Evolutionary conservation across 2,113 vertebrate species (phyloP), one percentile per base, ranked within the genome.

Genomic region (Sander vitreus): DNA sequence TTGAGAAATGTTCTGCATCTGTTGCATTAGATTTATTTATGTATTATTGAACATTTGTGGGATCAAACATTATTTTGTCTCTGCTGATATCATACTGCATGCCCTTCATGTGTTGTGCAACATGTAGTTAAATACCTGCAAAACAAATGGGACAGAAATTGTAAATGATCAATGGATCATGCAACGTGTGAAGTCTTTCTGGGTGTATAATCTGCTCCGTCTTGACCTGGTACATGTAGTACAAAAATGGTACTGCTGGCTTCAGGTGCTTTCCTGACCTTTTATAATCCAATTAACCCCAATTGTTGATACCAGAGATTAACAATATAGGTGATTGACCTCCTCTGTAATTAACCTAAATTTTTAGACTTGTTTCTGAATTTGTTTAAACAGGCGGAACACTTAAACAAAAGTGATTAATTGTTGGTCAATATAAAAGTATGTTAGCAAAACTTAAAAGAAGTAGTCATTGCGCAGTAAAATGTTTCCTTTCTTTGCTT

Each of bases 221-320:
- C 65, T 75, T 84, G 70, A 85, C 78, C 83, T 83, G 55, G 81
- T 66, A 79, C 69, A 78, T 54, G 14, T 70, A 15, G 51, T 71
- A 1, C 76, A 36, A 77, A 81, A 82, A 69, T 81, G 83, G 87
- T 80, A 78, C 78, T 58, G 45, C 47, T 72, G 67, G 54, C 51
- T 60, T 43, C 1, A 16, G 25, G 55, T 62, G 23, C 51, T 45
- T 63, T 79, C 80, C 72, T 80, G 69, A 77, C 19, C 81, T 54
- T 19, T 8, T 58, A 57, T 80, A 90, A 95, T 91, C 71, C 84
- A 92, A 81, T 94, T 94, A 87, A 90, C 74, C 60, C 48, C 88
- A 76, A 87, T 82, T 81, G 23, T 81, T 88, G 84, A 90, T 73
- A 75, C 78, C 51, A 58, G 33, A 70, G 64, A 77, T 89, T 81